A percentile compares a stretch with the other conserved stretches of the same genome.
phyloP scores from a whole-genome alignment of 2,113 vertebrate genomes.

The Ctenomys sociabilis region DNA sequence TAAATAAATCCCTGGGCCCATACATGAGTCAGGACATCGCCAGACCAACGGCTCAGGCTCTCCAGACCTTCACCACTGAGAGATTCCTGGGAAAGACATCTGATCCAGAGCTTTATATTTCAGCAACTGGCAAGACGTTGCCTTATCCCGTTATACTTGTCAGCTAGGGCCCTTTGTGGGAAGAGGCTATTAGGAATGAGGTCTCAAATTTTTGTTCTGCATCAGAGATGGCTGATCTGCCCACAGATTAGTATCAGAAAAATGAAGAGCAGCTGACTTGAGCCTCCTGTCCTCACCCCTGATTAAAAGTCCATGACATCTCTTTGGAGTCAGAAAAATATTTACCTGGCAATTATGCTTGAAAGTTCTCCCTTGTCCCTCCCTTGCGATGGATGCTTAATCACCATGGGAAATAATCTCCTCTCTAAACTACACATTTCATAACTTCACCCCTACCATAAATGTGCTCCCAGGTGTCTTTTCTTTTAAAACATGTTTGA shows the following conservation, averaged over 20 bases:
- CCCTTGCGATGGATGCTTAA: conserved; percentile 45
- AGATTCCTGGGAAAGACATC: not conserved
- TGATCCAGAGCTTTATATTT: not conserved
- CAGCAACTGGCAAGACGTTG: not conserved
- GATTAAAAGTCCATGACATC: not conserved
- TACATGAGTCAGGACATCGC: not conserved
- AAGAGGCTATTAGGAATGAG: not conserved
- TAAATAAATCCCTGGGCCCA: not conserved
- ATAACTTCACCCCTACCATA: conserved; percentile 21
- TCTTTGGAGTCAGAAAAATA: conserved; percentile 59
- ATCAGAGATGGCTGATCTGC: not conserved
- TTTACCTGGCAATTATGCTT: conserved; percentile 45
- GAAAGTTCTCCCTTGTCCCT: not conserved
- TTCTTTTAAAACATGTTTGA: conserved; percentile 9
- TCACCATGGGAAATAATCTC: conserved; percentile 65
- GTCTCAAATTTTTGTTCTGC: not conserved
- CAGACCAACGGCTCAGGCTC: not conserved
- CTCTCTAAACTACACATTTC: conserved; percentile 52
- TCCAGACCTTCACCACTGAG: not conserved
- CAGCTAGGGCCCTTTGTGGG: not conserved
- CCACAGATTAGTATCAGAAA: not conserved
- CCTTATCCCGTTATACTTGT: not conserved
- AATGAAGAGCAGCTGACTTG: not conserved
- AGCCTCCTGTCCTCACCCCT: not conserved
- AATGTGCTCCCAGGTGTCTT: not conserved